Evolutionary conservation across 2,113 vertebrate species (phyloP).

Genomic region (Myotis davidii): DNA sequence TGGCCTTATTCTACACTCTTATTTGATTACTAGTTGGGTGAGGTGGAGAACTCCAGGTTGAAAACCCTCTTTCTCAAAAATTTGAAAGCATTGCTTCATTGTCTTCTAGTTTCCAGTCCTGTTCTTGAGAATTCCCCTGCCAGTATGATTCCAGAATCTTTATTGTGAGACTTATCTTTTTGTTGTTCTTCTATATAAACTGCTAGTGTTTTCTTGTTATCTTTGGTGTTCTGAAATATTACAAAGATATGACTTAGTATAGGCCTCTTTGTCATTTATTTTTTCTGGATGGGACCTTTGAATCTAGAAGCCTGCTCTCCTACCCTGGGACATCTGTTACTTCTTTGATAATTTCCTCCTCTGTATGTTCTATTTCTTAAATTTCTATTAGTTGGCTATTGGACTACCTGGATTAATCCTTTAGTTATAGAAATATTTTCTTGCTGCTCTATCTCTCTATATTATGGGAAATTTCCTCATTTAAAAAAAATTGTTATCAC

Average conservation of each 20-base stretch:
- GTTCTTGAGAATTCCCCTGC: neutral
- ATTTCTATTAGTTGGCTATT: neutral
- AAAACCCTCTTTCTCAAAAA: neutral
- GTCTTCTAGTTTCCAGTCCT: neutral
- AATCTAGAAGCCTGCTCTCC: neutral
- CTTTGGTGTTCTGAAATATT: neutral
- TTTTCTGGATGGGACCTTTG: neutral
- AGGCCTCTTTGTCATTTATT: neutral
- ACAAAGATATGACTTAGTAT: neutral
- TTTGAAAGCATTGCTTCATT: neutral
- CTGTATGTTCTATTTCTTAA: neutral
- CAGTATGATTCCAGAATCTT: neutral
- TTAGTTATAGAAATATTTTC: neutral
- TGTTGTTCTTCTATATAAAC: neutral
- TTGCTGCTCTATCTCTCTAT: neutral
- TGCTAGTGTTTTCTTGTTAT: neutral
- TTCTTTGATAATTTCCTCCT: slow-evolving; percentile 11
- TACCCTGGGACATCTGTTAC: neutral
- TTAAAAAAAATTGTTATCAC: neutral
- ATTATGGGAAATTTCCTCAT: neutral
- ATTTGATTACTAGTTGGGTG: neutral
- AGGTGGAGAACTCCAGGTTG: neutral
- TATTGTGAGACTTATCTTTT: neutral
- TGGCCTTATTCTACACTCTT: neutral
- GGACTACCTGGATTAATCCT: neutral